Evolutionary conservation across 2,888 invertebrate species (phyloP), one percentile per base, ranked within the genome.

Genomic region (Ennomos erosarius): DNA sequence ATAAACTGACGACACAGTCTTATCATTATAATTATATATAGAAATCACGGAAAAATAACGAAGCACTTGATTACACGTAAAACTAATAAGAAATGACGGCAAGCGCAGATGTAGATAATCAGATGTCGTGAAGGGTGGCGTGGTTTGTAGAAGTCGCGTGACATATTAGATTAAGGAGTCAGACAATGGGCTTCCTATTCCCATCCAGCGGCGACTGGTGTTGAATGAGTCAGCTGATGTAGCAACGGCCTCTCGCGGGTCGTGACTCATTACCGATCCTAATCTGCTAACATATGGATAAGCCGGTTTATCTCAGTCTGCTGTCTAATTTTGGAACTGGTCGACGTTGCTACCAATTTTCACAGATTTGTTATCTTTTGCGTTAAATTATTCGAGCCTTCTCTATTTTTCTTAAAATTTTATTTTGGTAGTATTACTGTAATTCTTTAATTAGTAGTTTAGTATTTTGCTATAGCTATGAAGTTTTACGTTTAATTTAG

Each of bases 191-290:
- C 84, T 87, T 87, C 81, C 84, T 85, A 82, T 82, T 85, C 83
- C 78, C 83, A 79, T 76, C 73, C 73, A 16, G 16, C 16, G 68
- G 55, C 64, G 55, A 68, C 62, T 68, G 68, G 60, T 70, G 70
- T 68, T 83, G 78, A 83, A 84, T 91, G 91, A 91, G 87, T 90
- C 90, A 90, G 88, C 88, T 86, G 85, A 81, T 88, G 87, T 84
- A 78, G 87, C 87, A 87, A 84, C 77, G 79, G 81, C 82, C 76
- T 75, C 73, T 65, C 67, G 76, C 90, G 88, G 90, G 74, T 90
- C 90, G 76, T 91, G 88, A 91, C 74, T 90, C 90, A 91, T 72
- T 71, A 76, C 77, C 81, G 78, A 84, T 79, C 76, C 75, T 70
- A 76, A 81, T 78, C 75, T 81, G 79, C 78, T 71, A 82, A 81